Evolutionary conservation across 1,140 invertebrate genomes (phyloP).

Genomic region (Medauroidea extradentata): DNA sequence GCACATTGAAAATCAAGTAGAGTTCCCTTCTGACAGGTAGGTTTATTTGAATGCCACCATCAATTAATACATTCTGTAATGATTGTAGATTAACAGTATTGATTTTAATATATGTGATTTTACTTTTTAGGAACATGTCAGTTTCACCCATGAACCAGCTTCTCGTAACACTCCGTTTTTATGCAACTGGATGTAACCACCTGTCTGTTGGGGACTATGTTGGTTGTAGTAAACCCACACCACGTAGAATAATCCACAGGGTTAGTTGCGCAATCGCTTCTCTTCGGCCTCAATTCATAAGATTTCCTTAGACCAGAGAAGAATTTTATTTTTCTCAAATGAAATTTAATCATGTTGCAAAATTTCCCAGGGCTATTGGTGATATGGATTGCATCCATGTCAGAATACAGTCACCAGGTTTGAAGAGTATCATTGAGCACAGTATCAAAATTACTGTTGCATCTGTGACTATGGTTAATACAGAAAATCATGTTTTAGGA

Average conservation of each 20-base stretch:
- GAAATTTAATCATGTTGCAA: conserved; percentile 2
- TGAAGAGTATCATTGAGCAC: too few relatives aligned
- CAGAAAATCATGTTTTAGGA: too few relatives aligned
- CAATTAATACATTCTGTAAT: too few relatives aligned
- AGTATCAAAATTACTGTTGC: too few relatives aligned
- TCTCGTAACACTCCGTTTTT: conserved; percentile 18
- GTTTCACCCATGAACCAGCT: conserved; percentile 14
- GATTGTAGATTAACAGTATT: too few relatives aligned
- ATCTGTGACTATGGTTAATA: too few relatives aligned
- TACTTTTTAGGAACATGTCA: conserved; percentile 8
- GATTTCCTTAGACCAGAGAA: conserved; percentile 14
- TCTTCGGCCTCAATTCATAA: conserved; percentile 7
- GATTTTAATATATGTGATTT: too few relatives aligned
- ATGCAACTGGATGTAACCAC: conserved; percentile 18
- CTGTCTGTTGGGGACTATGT: conserved; percentile 15
- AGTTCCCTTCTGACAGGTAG: too few relatives aligned
- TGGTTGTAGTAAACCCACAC: conserved; percentile 4
- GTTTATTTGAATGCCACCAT: too few relatives aligned
- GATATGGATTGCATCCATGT: conserved; percentile 16
- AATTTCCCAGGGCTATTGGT: conserved; percentile 14
- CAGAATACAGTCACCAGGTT: conserved; percentile 9
- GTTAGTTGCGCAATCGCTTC: conserved; percentile 15
- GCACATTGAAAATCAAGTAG: too few relatives aligned
- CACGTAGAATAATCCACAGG: conserved; percentile 14
- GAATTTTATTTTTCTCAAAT: conserved; percentile 6